These are phyloP conservation scores for Dasysyrphus albostriatus DNA, from an alignment of 2,888 invertebrate species.

Conservation along the genomic window DNA sequence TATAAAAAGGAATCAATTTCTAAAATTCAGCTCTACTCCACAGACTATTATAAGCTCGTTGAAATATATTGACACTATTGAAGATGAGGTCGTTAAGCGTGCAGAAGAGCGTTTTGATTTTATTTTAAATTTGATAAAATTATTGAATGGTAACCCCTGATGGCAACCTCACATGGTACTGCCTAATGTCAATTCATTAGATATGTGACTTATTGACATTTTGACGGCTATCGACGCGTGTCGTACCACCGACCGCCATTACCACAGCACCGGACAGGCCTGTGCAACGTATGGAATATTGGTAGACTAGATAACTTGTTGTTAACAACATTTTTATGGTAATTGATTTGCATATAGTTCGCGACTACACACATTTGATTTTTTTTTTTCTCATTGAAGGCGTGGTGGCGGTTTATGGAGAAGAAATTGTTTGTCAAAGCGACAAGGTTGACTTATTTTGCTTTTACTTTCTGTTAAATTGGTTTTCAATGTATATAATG, in stretches of 20 bases:
- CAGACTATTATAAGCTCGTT: background rate
- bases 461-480: slow-evolving; percentile 65
- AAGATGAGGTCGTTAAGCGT: slow-evolving; percentile 49
- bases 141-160: slow-evolving; percentile 16
- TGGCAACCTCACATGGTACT: background rate
- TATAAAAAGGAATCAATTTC: too few species aligned
- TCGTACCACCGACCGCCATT: background rate
- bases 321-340: slow-evolving; percentile 60
- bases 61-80: background rate
- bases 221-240: slow-evolving; percentile 60
- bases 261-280: slow-evolving; percentile 1
- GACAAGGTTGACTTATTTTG: slow-evolving; percentile 49
- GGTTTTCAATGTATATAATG: slow-evolving; percentile 11
- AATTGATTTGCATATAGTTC: slow-evolving; percentile 56
- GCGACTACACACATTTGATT: slow-evolving; percentile 3
- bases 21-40: background rate
- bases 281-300: slow-evolving; percentile 11
- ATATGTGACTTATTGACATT: slow-evolving; percentile 61
- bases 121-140: slow-evolving; percentile 44
- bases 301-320: slow-evolving; percentile 32
- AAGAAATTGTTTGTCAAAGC: slow-evolving; percentile 36
- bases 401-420: slow-evolving; percentile 23
- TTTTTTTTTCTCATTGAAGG: slow-evolving; percentile 2
- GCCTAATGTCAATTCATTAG: slow-evolving; percentile 3
- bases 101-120: slow-evolving; percentile 5